phyloP scores from a whole-genome alignment of 2,797 vertebrate species.

The Tragopan temminckii region DNA sequence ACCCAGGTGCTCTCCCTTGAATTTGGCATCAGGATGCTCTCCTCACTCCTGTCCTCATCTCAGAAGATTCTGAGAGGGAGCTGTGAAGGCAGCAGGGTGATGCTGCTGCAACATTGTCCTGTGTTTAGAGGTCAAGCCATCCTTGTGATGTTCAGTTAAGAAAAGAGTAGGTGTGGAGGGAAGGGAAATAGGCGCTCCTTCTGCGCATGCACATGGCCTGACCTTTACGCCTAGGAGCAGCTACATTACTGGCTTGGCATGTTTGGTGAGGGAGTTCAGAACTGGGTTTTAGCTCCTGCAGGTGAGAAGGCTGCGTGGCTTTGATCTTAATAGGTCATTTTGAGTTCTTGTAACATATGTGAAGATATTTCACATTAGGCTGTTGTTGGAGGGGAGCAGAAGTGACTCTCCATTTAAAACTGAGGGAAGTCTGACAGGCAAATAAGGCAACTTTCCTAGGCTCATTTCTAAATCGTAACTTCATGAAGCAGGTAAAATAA shows the following conservation, averaged over 20 bases:
- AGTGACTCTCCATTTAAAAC: background rate
- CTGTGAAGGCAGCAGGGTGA: background rate
- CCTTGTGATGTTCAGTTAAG: accelerated
- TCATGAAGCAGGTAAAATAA: background rate
- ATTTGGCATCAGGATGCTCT: background rate
- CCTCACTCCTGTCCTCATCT: background rate
- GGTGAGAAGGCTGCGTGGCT: background rate
- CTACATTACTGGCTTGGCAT: accelerated
- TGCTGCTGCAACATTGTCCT: background rate
- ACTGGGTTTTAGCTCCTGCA: background rate
- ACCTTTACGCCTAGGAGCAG: background rate
- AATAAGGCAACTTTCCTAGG: background rate
- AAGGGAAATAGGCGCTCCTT: background rate
- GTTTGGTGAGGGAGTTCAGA: background rate
- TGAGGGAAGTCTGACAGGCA: background rate
- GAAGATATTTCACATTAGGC: background rate
- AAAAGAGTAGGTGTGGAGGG: background rate
- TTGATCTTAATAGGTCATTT: background rate
- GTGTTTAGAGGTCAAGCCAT: background rate
- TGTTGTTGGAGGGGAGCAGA: background rate
- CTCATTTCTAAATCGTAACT: background rate
- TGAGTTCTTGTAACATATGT: background rate
- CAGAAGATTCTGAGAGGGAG: background rate
- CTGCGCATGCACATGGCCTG: accelerated
- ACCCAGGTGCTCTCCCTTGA: background rate